Conservation (phyloP, 2,888 invertebrate genomes). For the Drosophila recens region DNA sequence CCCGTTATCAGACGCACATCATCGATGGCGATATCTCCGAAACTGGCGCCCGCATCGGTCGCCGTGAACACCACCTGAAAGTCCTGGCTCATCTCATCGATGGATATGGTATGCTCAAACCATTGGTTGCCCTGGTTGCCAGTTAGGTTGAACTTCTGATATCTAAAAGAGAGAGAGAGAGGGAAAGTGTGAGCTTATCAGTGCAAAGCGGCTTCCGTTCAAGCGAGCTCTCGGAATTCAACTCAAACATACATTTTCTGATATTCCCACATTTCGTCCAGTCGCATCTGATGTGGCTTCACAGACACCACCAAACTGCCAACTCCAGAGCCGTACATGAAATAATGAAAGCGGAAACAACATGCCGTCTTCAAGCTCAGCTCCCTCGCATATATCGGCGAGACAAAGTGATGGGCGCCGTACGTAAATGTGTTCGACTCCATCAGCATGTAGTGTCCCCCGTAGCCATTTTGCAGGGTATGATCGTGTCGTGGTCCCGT, state of each 20-base stretch:
- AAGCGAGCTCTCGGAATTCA: neutral
- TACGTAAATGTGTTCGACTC: conserved; percentile 85
- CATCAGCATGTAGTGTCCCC: conserved; percentile 93
- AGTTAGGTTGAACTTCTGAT: conserved; percentile 87
- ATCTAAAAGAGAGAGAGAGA: conserved; percentile 52
- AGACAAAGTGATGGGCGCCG: conserved; percentile 87
- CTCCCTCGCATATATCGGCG: conserved; percentile 88
- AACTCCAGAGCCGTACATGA: conserved; percentile 90
- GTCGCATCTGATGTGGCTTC: conserved; percentile 84
- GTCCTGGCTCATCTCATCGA: conserved; percentile 85
- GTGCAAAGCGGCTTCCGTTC: conserved; percentile 26
- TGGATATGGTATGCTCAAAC: conserved; percentile 86
- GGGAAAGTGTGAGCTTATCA: conserved; percentile 34
- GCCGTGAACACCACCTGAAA: conserved; percentile 92
- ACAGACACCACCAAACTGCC: conserved; percentile 87
- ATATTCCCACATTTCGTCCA: conserved; percentile 53
- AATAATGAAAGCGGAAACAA: conserved; percentile 90
- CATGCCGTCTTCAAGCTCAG: conserved; percentile 86
- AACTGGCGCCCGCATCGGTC: conserved; percentile 88
- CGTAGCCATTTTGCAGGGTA: conserved; percentile 87
- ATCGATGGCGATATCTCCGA: conserved; percentile 93
- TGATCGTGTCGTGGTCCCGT: conserved; percentile 93
- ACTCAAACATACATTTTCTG: conserved; percentile 29
- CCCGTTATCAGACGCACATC: conserved; percentile 89
- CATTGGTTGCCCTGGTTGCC: conserved; percentile 91